Evolutionary conservation across 2,797 vertebrate species (phyloP), one percentile per base, ranked within the genome.

Genomic region (Echeneis naucrates): DNA sequence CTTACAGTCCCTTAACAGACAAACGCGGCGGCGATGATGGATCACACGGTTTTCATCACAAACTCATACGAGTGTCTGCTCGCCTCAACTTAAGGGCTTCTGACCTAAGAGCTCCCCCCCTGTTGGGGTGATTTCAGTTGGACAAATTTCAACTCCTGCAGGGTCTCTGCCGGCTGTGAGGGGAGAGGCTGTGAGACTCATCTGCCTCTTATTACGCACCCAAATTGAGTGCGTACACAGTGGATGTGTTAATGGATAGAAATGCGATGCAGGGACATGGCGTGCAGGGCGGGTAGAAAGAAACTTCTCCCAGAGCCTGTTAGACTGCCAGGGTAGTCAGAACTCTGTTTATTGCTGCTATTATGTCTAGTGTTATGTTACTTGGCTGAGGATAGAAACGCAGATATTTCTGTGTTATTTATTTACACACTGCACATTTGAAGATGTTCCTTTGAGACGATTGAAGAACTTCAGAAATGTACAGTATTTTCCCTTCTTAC

Each of bases 1-100:
- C 91, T 93, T 92, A 64, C 74, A 92, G 92, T 94, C 92, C 92
- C 81, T 73, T 82, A 94, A 74, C 81, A 85, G 72, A 82, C 38
- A 61, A 90, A 80, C 61, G 59, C 77, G 82, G 85, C 51, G 45
- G 57, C 83, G 89, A 93, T 96, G 95, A 98, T 95, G 95, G 95
- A 95, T 97, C 95, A 95, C 96, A 93, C 94, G 94, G 94, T 95
- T 97, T 96, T 95, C 95, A 97, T 97, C 97, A 95, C 88, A 96
- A 94, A 92, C 94, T 93, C 92, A 95, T 94, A 96, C 93, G 90
- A 96, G 86, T 56, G 85, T 94, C 94, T 92, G 94, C 89, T 93
- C 88, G 88, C 93, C 94, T 96, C 91, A 93, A 95, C 90, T 87
- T 95, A 78, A 95, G 95, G 90, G 92, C 94, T 95, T 93, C 94